Evolutionary conservation across 2,888 invertebrate genomes (phyloP).

Genomic region (Troilus luridus): DNA sequence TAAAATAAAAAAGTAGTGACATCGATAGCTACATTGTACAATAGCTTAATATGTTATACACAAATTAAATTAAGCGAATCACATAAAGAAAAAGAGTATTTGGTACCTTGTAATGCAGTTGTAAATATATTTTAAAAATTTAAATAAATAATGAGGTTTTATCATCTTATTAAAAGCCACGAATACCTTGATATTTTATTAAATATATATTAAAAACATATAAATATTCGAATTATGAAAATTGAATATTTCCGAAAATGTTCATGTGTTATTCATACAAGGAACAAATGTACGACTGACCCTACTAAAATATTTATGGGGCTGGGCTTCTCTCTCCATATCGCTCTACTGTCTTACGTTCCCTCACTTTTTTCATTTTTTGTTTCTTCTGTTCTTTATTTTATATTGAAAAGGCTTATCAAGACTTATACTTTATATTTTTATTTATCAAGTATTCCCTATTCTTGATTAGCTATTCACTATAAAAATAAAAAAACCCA

Average conservation of each 20-base stretch:
- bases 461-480: background rate
- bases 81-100: no score
- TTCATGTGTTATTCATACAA: slow-evolving; percentile 15
- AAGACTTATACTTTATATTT: background rate
- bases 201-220: no score
- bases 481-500: background rate
- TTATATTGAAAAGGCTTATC: background rate
- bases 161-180: no score
- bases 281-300: background rate
- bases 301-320: slow-evolving; percentile 21
- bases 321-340: background rate
- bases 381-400: background rate
- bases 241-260: background rate
- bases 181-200: no score
- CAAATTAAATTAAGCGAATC: no score
- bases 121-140: no score
- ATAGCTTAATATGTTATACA: no score
- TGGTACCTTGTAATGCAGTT: no score
- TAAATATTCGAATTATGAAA: background rate
- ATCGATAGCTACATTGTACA: no score
- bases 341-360: background rate
- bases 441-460: background rate
- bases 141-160: no score
- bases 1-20: no score
- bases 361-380: background rate